Conservation (phyloP, 2,888 invertebrate genomes). For the Cybosia mesomella region DNA sequence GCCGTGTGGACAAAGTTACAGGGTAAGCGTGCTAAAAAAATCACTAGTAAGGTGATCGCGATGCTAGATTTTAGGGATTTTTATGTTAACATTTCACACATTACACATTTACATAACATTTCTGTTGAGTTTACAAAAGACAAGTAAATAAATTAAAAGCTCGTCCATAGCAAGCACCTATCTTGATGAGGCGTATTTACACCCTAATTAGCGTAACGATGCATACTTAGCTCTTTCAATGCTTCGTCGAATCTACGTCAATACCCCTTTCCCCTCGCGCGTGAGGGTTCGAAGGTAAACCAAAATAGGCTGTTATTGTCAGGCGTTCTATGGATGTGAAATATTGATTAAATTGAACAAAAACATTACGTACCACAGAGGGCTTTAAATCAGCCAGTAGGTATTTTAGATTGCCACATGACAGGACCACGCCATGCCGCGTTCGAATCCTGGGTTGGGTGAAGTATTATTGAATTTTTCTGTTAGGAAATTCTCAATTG, state of each 20-base stretch:
- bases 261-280: constrained; percentile 30
- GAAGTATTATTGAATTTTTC: neutral
- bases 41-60: neutral
- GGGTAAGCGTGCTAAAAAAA: no score
- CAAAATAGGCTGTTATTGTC: constrained; percentile 37
- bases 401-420: neutral
- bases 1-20: no score
- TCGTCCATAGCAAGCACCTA: neutral
- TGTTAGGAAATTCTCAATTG: neutral
- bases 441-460: neutral
- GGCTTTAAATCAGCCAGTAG: no score
- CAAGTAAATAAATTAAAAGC: no score
- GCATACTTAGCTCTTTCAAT: constrained; percentile 50
- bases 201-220: constrained; percentile 25
- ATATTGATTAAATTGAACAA: neutral
- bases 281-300: constrained; percentile 27
- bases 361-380: neutral
- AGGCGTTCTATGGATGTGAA: constrained; percentile 1
- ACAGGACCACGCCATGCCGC: neutral
- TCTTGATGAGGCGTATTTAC: constrained; percentile 5
- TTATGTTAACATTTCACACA: no score
- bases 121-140: no score
- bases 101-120: no score
- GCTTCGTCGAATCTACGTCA: constrained; percentile 55
- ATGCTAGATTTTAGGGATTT: neutral